Percentiles rank a stretch among this genome's conserved stretches.
phyloP scores from a whole-genome alignment of 1,140 invertebrate genomes.

The Lepidurus apus region DNA sequence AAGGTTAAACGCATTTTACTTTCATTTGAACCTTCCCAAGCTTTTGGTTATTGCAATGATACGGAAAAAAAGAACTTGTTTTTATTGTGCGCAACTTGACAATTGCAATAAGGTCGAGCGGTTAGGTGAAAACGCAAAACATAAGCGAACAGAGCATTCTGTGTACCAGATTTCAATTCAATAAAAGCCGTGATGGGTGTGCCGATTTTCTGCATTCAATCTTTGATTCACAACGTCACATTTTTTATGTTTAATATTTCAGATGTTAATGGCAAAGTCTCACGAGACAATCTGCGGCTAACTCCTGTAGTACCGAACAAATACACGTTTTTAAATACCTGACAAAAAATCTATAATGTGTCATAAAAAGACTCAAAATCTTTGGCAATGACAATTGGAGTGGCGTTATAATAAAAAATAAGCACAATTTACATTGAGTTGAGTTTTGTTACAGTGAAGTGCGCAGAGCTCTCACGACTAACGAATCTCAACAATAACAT shows the following conservation, averaged over 20 bases:
- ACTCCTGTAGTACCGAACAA: too few relatives aligned
- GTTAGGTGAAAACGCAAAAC: neutral
- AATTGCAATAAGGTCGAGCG: constrained; percentile 2
- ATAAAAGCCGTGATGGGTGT: constrained; percentile 15
- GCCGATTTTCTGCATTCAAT: neutral
- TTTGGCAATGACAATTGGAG: too few relatives aligned
- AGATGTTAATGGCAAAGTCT: too few relatives aligned
- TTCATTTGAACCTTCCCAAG: neutral
- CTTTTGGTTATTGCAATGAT: neutral
- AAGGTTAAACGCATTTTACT: neutral
- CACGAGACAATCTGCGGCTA: too few relatives aligned
- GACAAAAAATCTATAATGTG: too few relatives aligned
- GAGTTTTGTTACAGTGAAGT: too few relatives aligned
- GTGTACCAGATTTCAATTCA: constrained; percentile 20
- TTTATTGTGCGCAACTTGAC: constrained; percentile 11
- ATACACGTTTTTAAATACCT: too few relatives aligned
- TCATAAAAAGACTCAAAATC: too few relatives aligned
- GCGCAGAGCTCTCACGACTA: too few relatives aligned
- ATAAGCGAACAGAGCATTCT: constrained; percentile 11
- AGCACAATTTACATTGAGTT: too few relatives aligned
- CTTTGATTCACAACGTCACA: neutral
- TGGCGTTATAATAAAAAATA: too few relatives aligned
- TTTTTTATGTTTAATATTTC: neutral
- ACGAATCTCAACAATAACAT: too few relatives aligned
- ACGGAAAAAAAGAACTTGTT: neutral